A percentile compares a stretch with the other conserved stretches of the same genome.
phyloP scores from a whole-genome alignment of 1,140 invertebrate species.

The Ceratina japonica region DNA sequence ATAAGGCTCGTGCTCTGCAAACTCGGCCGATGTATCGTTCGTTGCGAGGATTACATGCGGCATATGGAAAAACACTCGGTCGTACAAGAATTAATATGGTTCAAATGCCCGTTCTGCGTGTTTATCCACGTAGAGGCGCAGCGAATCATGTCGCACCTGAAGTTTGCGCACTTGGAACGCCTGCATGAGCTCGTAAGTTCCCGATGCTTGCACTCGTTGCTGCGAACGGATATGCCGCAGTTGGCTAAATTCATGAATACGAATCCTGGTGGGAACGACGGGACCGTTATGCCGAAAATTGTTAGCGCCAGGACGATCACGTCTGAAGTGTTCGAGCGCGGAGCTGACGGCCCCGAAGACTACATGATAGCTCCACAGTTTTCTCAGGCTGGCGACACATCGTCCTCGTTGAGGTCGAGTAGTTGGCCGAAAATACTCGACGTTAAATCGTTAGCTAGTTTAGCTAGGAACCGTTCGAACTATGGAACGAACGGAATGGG shows the following conservation, averaged over 20 bases:
- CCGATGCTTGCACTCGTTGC: constrained; percentile 47
- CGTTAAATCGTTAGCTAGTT: constrained; percentile 52
- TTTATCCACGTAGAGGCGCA: constrained; percentile 38
- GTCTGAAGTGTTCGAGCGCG: constrained; percentile 64
- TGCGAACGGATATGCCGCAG: neutral
- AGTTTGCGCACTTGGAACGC: constrained; percentile 51
- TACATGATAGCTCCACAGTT: neutral
- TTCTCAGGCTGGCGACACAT: constrained; percentile 12
- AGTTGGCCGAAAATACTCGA: constrained; percentile 56
- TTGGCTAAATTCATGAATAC: neutral
- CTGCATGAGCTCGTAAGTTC: constrained; percentile 58
- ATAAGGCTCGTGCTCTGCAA: constrained; percentile 66
- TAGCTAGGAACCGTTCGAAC: neutral
- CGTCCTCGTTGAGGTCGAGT: neutral
- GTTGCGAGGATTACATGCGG: constrained; percentile 60
- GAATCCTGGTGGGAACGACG: neutral
- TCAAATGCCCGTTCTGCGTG: constrained; percentile 72
- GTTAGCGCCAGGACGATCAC: constrained; percentile 68
- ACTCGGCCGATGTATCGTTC: constrained; percentile 65
- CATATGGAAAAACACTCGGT: constrained; percentile 68
- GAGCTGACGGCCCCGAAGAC: constrained; percentile 19
- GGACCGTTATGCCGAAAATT: constrained; percentile 64
- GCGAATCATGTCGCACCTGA: constrained; percentile 57
- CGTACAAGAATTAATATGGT: constrained; percentile 64
- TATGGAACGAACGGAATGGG: neutral